Conservation (phyloP, 1,140 invertebrate species). For the Apis florea region DNA sequence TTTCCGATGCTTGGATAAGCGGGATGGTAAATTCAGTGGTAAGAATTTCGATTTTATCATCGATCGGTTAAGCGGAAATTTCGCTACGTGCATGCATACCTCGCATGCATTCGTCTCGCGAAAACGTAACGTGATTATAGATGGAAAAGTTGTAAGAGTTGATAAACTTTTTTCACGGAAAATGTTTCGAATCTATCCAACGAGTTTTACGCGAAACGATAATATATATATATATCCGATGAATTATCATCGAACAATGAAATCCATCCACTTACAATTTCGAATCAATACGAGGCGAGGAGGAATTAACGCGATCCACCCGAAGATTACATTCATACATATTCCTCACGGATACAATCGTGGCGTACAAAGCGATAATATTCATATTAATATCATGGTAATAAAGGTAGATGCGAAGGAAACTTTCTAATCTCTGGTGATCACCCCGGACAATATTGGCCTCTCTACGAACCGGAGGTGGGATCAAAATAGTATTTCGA, state of each 20-base stretch:
- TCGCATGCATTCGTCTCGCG: too few species aligned
- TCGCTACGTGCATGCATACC: too few species aligned
- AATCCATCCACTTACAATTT: not conserved
- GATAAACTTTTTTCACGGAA: too few species aligned
- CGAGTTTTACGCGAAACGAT: too few species aligned
- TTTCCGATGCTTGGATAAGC: too few species aligned
- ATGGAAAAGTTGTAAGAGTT: too few species aligned
- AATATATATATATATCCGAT: not conserved
- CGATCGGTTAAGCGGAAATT: too few species aligned
- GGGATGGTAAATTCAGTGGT: too few species aligned
- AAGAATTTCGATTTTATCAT: too few species aligned
- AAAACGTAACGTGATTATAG: too few species aligned
- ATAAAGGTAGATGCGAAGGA: not conserved
- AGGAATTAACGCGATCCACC: not conserved
- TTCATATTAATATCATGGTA: slow-evolving; percentile 10
- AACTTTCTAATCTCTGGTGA: slow-evolving; percentile 13
- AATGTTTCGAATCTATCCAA: too few species aligned
- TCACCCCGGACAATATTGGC: not conserved
- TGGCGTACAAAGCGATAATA: not conserved
- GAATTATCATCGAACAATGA: too few species aligned
- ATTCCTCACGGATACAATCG: not conserved
- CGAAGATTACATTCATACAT: not conserved
- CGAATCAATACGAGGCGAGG: not conserved
- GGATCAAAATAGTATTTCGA: slow-evolving; percentile 5
- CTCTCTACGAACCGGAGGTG: not conserved